phyloP scores from a whole-genome alignment of 2,888 invertebrate species.

The Volucella bombylans region DNA sequence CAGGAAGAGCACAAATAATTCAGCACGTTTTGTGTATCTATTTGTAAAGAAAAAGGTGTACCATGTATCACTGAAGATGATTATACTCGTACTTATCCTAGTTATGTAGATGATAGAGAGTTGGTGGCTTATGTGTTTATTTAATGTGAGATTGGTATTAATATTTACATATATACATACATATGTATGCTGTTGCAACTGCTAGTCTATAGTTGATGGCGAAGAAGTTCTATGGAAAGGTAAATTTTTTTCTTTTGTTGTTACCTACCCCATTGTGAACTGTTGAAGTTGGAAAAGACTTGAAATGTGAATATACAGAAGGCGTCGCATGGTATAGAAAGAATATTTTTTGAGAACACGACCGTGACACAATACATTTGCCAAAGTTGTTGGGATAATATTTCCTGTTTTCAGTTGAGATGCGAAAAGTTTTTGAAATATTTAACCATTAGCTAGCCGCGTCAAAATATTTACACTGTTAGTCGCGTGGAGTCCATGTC shows the following conservation, averaged over 20 bases:
- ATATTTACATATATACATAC: slow-evolving; percentile 8
- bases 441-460: too few species aligned
- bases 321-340: too few species aligned
- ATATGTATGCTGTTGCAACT: slow-evolving; percentile 26
- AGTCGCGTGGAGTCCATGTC: too few species aligned
- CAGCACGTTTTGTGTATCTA: neutral
- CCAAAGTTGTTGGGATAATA: too few species aligned
- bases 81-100: slow-evolving; percentile 27
- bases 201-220: neutral
- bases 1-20: neutral
- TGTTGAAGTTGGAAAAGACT: too few species aligned
- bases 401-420: too few species aligned
- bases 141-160: slow-evolving; percentile 4
- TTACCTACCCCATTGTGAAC: neutral
- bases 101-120: neutral
- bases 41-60: slow-evolving; percentile 12
- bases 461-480: too few species aligned
- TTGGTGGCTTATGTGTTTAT: neutral
- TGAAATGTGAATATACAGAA: too few species aligned
- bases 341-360: too few species aligned
- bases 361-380: too few species aligned
- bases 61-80: neutral
- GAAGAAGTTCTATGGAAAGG: neutral
- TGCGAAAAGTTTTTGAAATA: too few species aligned
- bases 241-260: neutral